Evolutionary conservation across 1,140 invertebrate genomes (phyloP).

Genomic region (Piezodorus guildinii): DNA sequence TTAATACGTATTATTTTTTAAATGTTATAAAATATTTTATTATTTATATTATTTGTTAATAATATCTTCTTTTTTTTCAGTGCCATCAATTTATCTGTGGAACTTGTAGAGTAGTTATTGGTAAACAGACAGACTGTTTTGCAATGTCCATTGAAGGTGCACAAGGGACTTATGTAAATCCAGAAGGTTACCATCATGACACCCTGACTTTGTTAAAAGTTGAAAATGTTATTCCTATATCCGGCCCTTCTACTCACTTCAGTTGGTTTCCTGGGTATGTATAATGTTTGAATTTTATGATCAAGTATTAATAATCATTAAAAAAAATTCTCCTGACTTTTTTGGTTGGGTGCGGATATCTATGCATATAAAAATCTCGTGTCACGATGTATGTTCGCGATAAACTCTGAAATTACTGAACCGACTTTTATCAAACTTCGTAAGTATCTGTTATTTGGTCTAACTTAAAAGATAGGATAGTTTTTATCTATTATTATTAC

Average conservation of each 20-base stretch:
- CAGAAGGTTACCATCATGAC: constrained; percentile 66
- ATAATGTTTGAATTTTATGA: background rate
- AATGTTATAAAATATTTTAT: background rate
- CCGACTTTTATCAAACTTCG: no score
- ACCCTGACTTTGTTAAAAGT: constrained; percentile 60
- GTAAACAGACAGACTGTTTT: constrained; percentile 58
- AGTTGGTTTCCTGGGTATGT: constrained; percentile 77
- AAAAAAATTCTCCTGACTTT: no score
- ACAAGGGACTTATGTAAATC: constrained; percentile 71
- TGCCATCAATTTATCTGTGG: constrained; percentile 48
- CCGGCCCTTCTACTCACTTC: constrained; percentile 50
- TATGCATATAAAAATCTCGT: no score
- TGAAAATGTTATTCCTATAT: constrained; percentile 42
- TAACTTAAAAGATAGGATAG: no score
- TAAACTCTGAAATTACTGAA: no score
- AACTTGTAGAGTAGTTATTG: constrained; percentile 47
- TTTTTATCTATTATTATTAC: no score
- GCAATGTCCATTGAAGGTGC: constrained; percentile 71
- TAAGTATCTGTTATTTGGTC: no score
- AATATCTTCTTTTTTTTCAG: no score
- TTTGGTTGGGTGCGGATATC: no score
- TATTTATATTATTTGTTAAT: constrained; percentile 11
- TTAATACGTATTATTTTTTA: background rate
- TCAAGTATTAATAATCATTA: background rate
- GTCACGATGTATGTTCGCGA: no score